Evolutionary conservation across 2,113 vertebrate genomes (phyloP), one percentile per base, ranked within the genome.

Genomic region (Gymnobelideus leadbeateri): DNA sequence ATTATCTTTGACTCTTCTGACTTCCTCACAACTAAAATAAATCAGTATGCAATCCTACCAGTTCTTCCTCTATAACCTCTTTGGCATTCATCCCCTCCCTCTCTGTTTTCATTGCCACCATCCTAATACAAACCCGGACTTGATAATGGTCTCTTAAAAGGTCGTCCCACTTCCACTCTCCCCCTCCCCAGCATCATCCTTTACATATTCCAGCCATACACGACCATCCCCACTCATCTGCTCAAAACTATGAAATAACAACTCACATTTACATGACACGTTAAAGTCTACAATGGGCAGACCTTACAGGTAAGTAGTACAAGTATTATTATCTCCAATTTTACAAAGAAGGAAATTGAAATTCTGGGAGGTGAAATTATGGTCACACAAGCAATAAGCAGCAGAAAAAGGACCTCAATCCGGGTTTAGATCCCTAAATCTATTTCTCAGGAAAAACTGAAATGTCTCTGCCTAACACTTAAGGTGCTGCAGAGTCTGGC

Each of bases 311-410:
- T 77, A 77, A 77, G 68, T 84, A 43, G 16, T 43, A 84, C 16
- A 84, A 84, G n/a, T 21, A 43, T 43, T 7, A 77, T 43, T 43
- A 43, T 21, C n/a, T 84, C n/a, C 37, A 43, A 19, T 21, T 43
- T 43, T 2, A 51, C 8, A 94, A 54, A 92, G 49, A 92, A 93
- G 52, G 51, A 92, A 24, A 47, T 91, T 31, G 55, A 93, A 94
- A 51, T 37, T 37, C 49, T 94, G 55, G 93, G 77, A 95, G 95
- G 93, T 54, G 24, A 91, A 94, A 91, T 90, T 89, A 95, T 93
- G 46, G 51, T 92, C 90, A 93, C n/a, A n/a, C 19, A 51, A 50
- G 31, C 96, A 89, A 50, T 26, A 23, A 96, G 46, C 47, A 95
- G 91, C 47, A 95, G 37, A 96, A 28, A 51, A 92, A 23, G 25